phyloP scores from a whole-genome alignment of 2,113 vertebrate genomes.

The Myxocyprinus asiaticus region DNA sequence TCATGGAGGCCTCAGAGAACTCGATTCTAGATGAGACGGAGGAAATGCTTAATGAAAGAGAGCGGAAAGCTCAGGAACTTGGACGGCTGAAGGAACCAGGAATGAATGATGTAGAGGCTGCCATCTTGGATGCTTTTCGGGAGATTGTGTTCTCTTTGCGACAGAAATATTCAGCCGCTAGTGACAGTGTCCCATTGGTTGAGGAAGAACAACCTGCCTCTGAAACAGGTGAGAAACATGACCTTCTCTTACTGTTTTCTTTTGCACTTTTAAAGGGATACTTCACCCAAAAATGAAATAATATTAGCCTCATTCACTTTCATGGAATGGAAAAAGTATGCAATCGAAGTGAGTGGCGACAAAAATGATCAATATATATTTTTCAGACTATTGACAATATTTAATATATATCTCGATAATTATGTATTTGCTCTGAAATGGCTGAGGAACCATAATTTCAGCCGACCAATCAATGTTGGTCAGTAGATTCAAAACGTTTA shows the following conservation, averaged over 20 bases:
- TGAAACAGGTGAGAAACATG: conserved; percentile 59
- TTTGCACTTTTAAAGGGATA: not conserved
- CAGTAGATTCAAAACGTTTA: too few species aligned
- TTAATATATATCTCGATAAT: too few species aligned
- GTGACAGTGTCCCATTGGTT: conserved; percentile 70
- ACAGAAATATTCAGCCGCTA: conserved; percentile 77
- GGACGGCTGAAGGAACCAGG: conserved; percentile 63
- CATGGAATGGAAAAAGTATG: too few species aligned
- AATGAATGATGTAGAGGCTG: conserved; percentile 79
- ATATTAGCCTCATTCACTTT: too few species aligned
- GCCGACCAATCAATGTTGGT: too few species aligned
- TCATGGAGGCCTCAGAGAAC: conserved; percentile 83
- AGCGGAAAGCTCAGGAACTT: conserved; percentile 57
- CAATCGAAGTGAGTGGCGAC: too few species aligned
- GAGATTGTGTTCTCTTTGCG: conserved; percentile 87
- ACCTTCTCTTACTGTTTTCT: too few species aligned
- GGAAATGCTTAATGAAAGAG: conserved; percentile 78
- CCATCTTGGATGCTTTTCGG: conserved; percentile 86
- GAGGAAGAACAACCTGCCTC: conserved; percentile 44
- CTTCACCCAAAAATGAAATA: too few species aligned
- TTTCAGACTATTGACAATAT: too few species aligned
- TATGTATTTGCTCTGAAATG: too few species aligned
- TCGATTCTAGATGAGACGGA: conserved; percentile 82
- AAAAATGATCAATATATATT: too few species aligned
- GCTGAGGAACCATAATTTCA: too few species aligned